Percentiles rank a stretch among this genome's conserved stretches.
phyloP scores from a whole-genome alignment of 2,797 vertebrate species.

The Malurus splendens region DNA sequence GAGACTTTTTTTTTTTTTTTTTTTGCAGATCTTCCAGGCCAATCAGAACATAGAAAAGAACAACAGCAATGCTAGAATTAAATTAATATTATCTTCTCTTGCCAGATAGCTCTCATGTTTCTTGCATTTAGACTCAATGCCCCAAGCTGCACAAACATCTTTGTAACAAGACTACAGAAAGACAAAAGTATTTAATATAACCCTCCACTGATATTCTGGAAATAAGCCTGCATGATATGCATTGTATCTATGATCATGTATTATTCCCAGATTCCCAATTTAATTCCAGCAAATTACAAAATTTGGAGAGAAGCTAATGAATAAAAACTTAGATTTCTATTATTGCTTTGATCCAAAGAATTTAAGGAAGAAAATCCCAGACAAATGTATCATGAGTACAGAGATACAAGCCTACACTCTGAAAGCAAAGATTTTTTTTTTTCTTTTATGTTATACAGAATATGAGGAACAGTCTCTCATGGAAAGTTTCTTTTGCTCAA shows the following conservation, averaged over 20 bases:
- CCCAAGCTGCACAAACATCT: slow-evolving; percentile 17
- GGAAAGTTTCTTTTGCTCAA: neutral
- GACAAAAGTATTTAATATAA: slow-evolving; percentile 25
- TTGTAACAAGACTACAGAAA: neutral
- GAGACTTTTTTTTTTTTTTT: neutral
- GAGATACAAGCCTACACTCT: neutral
- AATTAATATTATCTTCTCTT: slow-evolving; percentile 26
- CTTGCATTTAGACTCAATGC: slow-evolving; percentile 23
- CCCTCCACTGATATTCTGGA: neutral
- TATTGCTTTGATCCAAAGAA: neutral
- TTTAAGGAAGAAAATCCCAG: neutral
- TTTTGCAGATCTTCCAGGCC: neutral
- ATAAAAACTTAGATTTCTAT: neutral
- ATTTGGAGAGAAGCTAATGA: neutral
- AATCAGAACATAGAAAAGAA: slow-evolving; percentile 26
- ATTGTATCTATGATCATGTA: neutral
- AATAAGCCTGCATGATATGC: neutral
- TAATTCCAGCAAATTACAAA: slow-evolving; percentile 15
- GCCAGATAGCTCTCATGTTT: slow-evolving; percentile 11
- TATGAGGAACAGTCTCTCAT: neutral
- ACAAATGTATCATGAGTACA: neutral
- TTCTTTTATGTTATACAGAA: neutral
- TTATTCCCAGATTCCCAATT: slow-evolving; percentile 26
- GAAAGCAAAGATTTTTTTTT: neutral
- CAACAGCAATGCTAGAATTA: slow-evolving; percentile 20